Evolutionary conservation across 2,113 vertebrate species (phyloP), one percentile per base, ranked within the genome.

Genomic region (Glaucomys volans): DNA sequence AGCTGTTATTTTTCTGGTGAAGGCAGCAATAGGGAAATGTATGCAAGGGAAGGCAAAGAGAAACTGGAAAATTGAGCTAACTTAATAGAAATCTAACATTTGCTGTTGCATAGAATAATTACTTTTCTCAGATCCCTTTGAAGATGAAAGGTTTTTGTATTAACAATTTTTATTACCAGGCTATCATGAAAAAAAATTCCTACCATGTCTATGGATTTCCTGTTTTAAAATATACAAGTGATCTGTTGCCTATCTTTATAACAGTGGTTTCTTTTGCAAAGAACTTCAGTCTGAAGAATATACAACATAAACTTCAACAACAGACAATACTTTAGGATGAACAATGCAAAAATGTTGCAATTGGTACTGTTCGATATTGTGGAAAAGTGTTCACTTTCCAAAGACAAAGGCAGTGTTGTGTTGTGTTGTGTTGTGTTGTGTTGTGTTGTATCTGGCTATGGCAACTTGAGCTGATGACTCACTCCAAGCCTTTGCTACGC

Each of bases 1-100:
- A 98, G 96, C 96, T 98, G 92, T 64, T 96, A 97, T 98, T 98
- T 98, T 98, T 97, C 97, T 80, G 28, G 95, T 96, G 97, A 98
- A 98, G 91, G 87, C 86, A 97, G 75, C 79, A 98, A 97, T 94
- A 97, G 79, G 97, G 89, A 98, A 98, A 97, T 97, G 85, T 91
- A 97, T 97, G 97, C 95, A 77, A 97, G 95, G 66, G 47, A 95
- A 96, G 13, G 30, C 86, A 81, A 96, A 97, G 67, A 97, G 96
- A 98, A 97, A 97, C 91, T 94, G 54, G 96, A 95, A 98, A 98
- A 98, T 82, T 37, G 85, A 98, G 96, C 95, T 98, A 98, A 97
- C 84, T 96, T 97, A 98, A 97, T 91, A 98, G 97, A 98, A 98
- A 98, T 95, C 97, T 98, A 98, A 96, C 95, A 93, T 98, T 98